Conservation (phyloP, 1,140 invertebrate genomes). For the Lineus longissimus region DNA sequence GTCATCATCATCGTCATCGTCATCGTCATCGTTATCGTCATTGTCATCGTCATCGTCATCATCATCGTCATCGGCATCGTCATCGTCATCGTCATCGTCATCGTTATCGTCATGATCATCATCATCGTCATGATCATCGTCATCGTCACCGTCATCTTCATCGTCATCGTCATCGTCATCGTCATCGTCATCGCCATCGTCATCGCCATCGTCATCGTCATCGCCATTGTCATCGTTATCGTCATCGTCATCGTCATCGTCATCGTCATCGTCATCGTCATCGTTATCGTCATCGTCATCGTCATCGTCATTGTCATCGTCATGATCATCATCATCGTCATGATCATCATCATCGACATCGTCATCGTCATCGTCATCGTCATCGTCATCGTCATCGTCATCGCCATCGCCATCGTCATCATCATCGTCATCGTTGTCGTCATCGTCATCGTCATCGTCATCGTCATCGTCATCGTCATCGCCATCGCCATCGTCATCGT, state of each 20-base stretch:
- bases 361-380: constrained; percentile 4
- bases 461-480: constrained; percentile 17
- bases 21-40: constrained; percentile 22
- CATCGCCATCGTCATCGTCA: constrained; percentile 9
- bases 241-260: constrained; percentile 10
- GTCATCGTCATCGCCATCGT: constrained; percentile 4
- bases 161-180: constrained; percentile 7
- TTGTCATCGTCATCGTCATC: constrained; percentile 27
- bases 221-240: constrained; percentile 13
- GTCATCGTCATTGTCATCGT: no score
- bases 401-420: neutral
- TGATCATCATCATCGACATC: constrained; percentile 1
- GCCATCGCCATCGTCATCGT: constrained; percentile 4
- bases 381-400: neutral
- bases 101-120: no score
- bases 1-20: constrained; percentile 18
- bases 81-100: no score
- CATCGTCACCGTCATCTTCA: no score
- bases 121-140: no score
- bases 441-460: constrained; percentile 1
- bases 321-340: no score
- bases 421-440: constrained; percentile 14
- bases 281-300: constrained; percentile 3
- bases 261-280: constrained; percentile 15
- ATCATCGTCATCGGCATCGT: no score